A percentile compares a stretch with the other conserved stretches of the same genome.
phyloP scores from a whole-genome alignment of 1,140 invertebrate genomes.

The Drosophila ogumai region DNA sequence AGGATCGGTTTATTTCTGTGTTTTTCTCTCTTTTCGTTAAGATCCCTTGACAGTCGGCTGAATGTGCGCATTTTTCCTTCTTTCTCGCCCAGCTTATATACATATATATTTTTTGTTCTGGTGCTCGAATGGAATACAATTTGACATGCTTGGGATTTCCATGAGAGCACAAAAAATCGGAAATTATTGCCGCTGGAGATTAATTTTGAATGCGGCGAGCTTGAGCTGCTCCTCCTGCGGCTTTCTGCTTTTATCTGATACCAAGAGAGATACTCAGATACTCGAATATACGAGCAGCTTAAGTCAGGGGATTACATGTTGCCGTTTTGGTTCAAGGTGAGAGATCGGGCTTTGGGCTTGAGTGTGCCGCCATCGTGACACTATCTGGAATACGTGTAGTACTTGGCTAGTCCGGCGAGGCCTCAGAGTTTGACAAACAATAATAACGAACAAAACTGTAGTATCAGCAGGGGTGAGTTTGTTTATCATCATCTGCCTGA shows the following conservation, averaged over 20 bases:
- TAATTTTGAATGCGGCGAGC: conserved; percentile 64
- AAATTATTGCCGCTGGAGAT: conserved; percentile 75
- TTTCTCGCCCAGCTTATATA: conserved; percentile 38
- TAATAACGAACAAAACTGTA: conserved; percentile 27
- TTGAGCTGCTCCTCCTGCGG: conserved; percentile 26
- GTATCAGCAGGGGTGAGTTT: conserved; percentile 39
- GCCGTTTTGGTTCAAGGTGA: conserved; percentile 60
- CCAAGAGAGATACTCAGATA: conserved; percentile 13
- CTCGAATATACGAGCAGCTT: conserved; percentile 54
- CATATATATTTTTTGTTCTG: conserved; percentile 28
- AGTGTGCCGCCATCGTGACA: conserved; percentile 24
- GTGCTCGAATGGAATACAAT: conserved; percentile 67
- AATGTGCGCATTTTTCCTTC: conserved; percentile 38
- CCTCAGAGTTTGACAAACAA: conserved; percentile 43
- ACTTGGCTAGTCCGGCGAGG: conserved; percentile 14
- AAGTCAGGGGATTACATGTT: conserved; percentile 43
- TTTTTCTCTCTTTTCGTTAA: conserved; percentile 66
- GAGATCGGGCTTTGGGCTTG: conserved; percentile 22
- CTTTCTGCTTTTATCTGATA: conserved; percentile 25
- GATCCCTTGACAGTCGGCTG: conserved; percentile 70
- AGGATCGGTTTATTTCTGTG: conserved; percentile 64
- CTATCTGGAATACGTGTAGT: conserved; percentile 39
- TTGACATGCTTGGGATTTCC: conserved; percentile 79
- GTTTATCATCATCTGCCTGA: conserved; percentile 50
- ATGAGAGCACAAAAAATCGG: conserved; percentile 68